Evolutionary conservation across 2,797 vertebrate genomes (phyloP).

Genomic region (Ctenochaetus hawaiiensis): DNA sequence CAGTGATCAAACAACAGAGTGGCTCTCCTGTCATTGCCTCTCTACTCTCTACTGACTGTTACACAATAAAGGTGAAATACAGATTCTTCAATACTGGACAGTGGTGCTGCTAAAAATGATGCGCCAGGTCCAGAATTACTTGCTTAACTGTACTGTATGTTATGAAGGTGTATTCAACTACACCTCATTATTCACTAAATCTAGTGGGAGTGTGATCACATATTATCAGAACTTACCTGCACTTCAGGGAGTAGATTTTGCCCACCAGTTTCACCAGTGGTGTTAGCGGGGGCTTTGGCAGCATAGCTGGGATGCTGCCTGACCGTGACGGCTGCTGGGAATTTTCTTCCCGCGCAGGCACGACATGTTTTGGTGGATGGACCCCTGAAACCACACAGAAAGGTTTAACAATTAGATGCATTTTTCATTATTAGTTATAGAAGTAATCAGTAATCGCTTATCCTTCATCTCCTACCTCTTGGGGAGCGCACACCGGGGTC

Average conservation of each 20-base stretch:
- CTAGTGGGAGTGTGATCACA: not conserved
- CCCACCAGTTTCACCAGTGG: conserved; percentile 94
- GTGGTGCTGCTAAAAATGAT: not conserved
- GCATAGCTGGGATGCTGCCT: conserved; percentile 91
- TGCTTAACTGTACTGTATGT: not conserved
- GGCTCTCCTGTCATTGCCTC: not conserved
- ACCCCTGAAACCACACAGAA: conserved; percentile 78
- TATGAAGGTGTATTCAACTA: no score
- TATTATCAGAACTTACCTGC: conserved; percentile 86
- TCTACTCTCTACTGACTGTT: not conserved
- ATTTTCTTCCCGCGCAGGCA: conserved; percentile 73
- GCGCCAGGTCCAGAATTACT: not conserved
- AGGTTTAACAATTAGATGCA: not conserved
- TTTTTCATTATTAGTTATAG: not conserved
- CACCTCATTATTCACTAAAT: not conserved
- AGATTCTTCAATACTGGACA: not conserved
- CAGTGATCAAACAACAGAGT: not conserved
- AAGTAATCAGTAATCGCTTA: not conserved
- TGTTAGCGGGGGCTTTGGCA: conserved; percentile 92
- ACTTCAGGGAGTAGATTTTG: conserved; percentile 96
- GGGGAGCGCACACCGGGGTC: conserved; percentile 56
- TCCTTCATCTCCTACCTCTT: conserved; percentile 66
- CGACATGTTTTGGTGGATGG: conserved; percentile 79
- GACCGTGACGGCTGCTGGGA: conserved; percentile 87
- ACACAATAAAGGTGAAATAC: not conserved